Evolutionary conservation across 2,797 vertebrate species (phyloP).

Genomic region (Acomys russatus): DNA sequence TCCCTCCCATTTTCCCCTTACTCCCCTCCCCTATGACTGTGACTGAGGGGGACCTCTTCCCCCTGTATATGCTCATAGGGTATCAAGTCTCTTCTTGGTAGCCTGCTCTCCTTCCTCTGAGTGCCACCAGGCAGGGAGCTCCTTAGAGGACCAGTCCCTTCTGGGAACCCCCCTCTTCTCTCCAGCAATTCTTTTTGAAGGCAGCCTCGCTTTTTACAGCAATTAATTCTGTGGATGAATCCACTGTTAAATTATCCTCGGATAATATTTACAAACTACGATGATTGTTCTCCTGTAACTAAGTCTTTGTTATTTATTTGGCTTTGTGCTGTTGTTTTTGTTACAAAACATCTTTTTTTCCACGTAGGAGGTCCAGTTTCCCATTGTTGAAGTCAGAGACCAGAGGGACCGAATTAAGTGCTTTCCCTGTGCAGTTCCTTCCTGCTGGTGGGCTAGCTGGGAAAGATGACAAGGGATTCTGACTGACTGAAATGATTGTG

Average conservation of each 20-base stretch:
- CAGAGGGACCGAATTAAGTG: neutral
- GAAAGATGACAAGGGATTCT: neutral
- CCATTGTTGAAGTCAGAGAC: constrained; percentile 11
- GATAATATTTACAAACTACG: constrained; percentile 77
- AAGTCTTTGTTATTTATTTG: constrained; percentile 66
- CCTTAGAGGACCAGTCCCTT: constrained; percentile 63
- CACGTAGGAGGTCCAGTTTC: constrained; percentile 12
- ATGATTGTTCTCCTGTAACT: constrained; percentile 64
- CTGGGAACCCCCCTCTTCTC: constrained; percentile 71
- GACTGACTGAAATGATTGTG: neutral
- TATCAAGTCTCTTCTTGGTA: no score
- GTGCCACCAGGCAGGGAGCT: constrained; percentile 45
- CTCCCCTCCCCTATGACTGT: no score
- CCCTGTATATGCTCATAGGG: no score
- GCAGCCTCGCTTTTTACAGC: constrained; percentile 70
- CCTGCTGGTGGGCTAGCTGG: neutral
- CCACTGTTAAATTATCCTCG: constrained; percentile 78
- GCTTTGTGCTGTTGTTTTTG: constrained; percentile 38
- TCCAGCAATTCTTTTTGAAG: constrained; percentile 78
- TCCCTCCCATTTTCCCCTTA: no score
- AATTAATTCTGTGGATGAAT: constrained; percentile 85
- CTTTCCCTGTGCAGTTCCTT: neutral
- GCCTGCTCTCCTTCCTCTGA: no score
- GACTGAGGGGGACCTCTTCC: no score
- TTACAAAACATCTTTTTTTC: constrained; percentile 63